Base-by-base conservation (phyloP, 1,140 invertebrate genomes). In the Ooceraea biroi region DNA sequence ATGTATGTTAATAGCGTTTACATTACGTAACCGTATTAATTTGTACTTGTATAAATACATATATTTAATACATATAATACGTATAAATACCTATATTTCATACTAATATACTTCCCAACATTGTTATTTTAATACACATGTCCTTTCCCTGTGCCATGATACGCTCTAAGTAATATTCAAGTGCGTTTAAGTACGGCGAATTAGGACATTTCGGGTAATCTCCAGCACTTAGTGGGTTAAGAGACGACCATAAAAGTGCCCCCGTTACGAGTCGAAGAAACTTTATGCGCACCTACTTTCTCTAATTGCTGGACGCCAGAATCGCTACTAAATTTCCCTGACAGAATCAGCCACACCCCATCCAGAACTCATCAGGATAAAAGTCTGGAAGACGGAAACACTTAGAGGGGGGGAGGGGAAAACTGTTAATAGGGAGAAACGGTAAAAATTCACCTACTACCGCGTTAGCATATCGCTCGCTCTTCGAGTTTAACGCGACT, bases 311-410 rank as follows among this genome's bases (percentile, higher is more conserved):
- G 80, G 63, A 85, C 78, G 63, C 71, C 82, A 61, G 83, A 83
- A 87, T 89, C 85, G 83, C 85, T 84, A 87, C 68, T 87, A 89
- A 90, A 90, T 90, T 90, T 85, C 55, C 88, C 85, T 77, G 85
- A 89, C 88, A 83, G 83, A 85, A 83, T 87, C 88, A 87, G 85
- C 87, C 88, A 80, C 88, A 85, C 76, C 83, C 86, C 80, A 57
- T 89, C 76, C 82, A 78, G 60, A 87, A 77, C 80, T 90, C 88
- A 90, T 90, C 88, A 84, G 77, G 83, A 68, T 90, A 90, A 90
- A 90, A 90, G 89, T 89, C 78, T 60, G 41, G 44, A 72, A 69
- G 80, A 72, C 44, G 41, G 78, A 72, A 80, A 83, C 27, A 66
- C 52, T 85, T 83, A 68, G 50, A 14, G 25, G 22, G 57, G 25